Evolutionary conservation across 2,797 vertebrate species (phyloP).

Genomic region (Melanotaenia parkinsoni): DNA sequence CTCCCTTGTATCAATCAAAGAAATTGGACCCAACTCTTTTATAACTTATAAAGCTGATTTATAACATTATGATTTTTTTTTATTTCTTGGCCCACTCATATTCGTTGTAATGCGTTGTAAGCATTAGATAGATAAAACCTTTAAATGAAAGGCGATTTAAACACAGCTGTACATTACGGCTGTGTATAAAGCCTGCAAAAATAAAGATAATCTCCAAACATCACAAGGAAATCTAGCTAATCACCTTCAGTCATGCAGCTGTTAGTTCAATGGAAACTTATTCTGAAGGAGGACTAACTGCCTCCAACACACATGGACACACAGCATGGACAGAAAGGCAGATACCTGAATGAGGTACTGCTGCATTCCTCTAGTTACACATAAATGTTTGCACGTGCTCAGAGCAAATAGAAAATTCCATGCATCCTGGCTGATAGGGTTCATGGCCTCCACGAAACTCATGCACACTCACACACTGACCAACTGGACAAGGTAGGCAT

Average conservation of each 20-base stretch:
- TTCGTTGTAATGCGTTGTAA: neutral
- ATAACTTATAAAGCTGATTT: neutral
- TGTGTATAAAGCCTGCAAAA: neutral
- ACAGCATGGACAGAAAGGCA: slow-evolving; percentile 20
- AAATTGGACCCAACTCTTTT: neutral
- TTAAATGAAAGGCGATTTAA: neutral
- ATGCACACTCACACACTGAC: slow-evolving; percentile 7
- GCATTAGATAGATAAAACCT: neutral
- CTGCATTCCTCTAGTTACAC: slow-evolving; percentile 58
- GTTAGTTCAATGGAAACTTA: slow-evolving; percentile 4
- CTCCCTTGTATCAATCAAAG: neutral
- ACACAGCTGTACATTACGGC: neutral
- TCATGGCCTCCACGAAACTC: slow-evolving; percentile 23
- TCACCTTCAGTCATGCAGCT: neutral
- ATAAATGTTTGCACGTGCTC: slow-evolving; percentile 63
- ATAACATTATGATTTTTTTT: no score
- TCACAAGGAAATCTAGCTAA: slow-evolving; percentile 1
- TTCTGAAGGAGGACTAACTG: slow-evolving; percentile 8
- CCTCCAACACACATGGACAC: slow-evolving; percentile 6
- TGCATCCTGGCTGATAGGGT: slow-evolving; percentile 16
- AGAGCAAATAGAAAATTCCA: slow-evolving; percentile 53
- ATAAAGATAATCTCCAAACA: neutral
- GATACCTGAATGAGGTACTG: slow-evolving; percentile 34
- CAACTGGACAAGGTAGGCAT: slow-evolving; percentile 1
- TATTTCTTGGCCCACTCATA: no score